Percentiles rank a stretch among this genome's conserved stretches.
Evolutionary conservation across 2,888 invertebrate species (phyloP).

Genomic region (Panopea generosa): DNA sequence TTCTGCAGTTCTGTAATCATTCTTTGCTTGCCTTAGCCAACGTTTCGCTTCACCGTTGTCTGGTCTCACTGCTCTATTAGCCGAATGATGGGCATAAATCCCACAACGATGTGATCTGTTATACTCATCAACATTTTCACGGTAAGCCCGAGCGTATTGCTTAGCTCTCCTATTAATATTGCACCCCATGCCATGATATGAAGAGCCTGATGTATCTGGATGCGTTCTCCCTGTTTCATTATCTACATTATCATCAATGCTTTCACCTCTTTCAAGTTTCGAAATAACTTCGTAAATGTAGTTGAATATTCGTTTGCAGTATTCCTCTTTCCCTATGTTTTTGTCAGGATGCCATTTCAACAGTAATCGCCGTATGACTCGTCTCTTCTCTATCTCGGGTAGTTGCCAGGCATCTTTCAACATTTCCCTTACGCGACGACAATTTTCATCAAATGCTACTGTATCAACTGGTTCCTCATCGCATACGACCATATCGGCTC

Average conservation of each 20-base stretch:
- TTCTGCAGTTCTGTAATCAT: conserved; percentile 47
- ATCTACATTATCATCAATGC: background rate
- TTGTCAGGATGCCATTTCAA: conserved; percentile 67
- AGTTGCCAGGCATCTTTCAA: conserved; percentile 50
- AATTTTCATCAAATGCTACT: conserved; percentile 43
- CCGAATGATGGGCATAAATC: conserved; percentile 11
- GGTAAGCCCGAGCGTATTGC: conserved; percentile 24
- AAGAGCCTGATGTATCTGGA: conserved; percentile 15
- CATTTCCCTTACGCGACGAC: conserved; percentile 19
- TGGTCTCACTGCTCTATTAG: background rate
- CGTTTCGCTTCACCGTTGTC: conserved; percentile 43
- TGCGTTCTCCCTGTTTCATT: background rate
- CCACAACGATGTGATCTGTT: conserved; percentile 9
- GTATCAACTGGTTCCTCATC: conserved; percentile 2
- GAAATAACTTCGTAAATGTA: conserved; percentile 52
- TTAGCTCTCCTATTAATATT: conserved; percentile 15
- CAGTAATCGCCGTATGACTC: conserved; percentile 45
- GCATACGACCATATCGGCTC: conserved; percentile 4
- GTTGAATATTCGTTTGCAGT: conserved; percentile 51
- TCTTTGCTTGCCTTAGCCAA: conserved; percentile 63
- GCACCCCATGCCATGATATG: background rate
- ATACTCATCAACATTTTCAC: conserved; percentile 28
- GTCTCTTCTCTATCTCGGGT: conserved; percentile 39
- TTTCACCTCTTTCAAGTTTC: conserved; percentile 43
- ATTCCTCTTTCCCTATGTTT: conserved; percentile 53